Evolutionary conservation across 1,140 invertebrate species (phyloP), one percentile per base, ranked within the genome.

Genomic region (Catajapyx aquilonaris): DNA sequence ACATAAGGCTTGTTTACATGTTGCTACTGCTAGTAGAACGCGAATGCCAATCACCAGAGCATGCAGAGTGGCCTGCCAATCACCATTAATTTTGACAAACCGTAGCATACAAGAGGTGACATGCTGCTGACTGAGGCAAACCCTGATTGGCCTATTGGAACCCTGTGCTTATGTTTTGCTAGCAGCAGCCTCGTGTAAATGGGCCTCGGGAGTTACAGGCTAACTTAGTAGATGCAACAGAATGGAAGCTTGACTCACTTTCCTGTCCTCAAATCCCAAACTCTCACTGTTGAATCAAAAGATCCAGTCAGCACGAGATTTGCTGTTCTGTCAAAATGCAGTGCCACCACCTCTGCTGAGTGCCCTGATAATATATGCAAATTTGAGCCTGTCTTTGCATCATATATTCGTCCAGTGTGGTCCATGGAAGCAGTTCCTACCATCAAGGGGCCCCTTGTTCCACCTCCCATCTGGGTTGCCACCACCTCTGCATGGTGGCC

Each of bases 361-460:
- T 84, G 79, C 2, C 74, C 72, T 40, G 54, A 51, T 20, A 75
- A 63, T 4, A 56, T 60, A 15, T 64, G 62, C 16, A 76, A 46
- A 41, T 79, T 75, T 39, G 61, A 54, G 5, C 68, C 69, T 20
- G 69, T 69, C 45, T 62, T 57, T n/a, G 65, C 49, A 41, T 79
- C 67, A 56, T 69, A 83, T 15, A 83, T 52, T 46, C 70, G 72
- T 3, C 74, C 74, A 0, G 71, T 75, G 9, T 61, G 58, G 46
- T 84, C 78, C 68, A 83, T 76, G 15, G 76, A 79, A 1, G 69
- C 75, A 2, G 79, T 80, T 5, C 67, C 76, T 3, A 76, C 55
- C 31, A 65, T 51, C 13, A 60, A 57, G 1, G 61, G 60, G 44
- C 69, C n/a, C n/a, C n/a, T n/a, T n/a, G n/a, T n/a, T n/a, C n/a